Percentiles rank a stretch among this genome's conserved stretches.
phyloP scores from a whole-genome alignment of 2,113 vertebrate genomes.

The Dicentrarchus labrax region DNA sequence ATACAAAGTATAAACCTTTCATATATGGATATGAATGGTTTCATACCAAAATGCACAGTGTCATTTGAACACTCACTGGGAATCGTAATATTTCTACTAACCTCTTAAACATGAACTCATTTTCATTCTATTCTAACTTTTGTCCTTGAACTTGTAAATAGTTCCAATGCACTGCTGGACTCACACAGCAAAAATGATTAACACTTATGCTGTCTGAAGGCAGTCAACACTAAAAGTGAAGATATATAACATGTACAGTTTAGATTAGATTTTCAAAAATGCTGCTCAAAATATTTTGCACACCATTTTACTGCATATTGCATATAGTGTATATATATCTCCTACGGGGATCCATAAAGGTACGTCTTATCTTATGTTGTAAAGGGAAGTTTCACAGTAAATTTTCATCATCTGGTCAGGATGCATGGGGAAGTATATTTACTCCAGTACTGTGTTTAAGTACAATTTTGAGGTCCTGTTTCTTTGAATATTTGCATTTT shows the following conservation, averaged over 20 bases:
- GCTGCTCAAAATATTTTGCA: no score
- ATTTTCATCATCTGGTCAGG: background rate
- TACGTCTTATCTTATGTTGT: no score
- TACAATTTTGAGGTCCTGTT: background rate
- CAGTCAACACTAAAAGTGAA: background rate
- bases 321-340: no score
- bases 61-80: background rate
- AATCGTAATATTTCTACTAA: background rate
- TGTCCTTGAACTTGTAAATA: background rate
- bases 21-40: background rate
- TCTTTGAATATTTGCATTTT: background rate
- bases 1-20: background rate
- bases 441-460: background rate
- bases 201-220: background rate
- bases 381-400: background rate
- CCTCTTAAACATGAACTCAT: background rate
- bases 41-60: background rate
- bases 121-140: background rate
- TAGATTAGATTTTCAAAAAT: no score
- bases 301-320: no score
- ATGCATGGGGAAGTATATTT: background rate
- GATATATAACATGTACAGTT: no score
- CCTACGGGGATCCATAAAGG: no score
- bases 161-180: background rate
- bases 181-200: background rate